These are phyloP conservation scores for Stenurella melanura DNA, from an alignment of 2,888 invertebrate species.

Conservation along the genomic window DNA sequence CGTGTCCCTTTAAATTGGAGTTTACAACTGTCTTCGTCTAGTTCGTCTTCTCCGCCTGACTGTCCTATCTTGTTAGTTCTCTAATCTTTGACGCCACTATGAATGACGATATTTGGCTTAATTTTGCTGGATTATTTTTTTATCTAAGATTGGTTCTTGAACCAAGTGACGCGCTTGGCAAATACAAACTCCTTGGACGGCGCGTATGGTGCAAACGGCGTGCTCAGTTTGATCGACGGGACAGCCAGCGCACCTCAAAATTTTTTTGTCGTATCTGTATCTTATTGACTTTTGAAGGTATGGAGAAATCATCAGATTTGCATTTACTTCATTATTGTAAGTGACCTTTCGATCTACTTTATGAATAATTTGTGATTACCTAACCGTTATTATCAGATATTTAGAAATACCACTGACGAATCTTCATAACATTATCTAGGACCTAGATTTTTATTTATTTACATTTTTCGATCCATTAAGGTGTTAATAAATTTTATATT, in stretches of 20 bases:
- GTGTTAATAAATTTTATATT: not conserved
- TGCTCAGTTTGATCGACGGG: not conserved
- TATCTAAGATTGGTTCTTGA: too few species aligned
- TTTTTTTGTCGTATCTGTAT: not conserved
- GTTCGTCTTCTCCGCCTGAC: too few species aligned
- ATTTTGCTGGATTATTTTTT: too few species aligned
- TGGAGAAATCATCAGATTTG: not conserved
- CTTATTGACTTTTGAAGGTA: not conserved
- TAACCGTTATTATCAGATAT: slow-evolving; percentile 1
- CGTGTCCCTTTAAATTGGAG: too few species aligned
- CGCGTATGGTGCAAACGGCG: not conserved
- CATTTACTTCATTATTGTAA: not conserved
- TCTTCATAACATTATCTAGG: not conserved
- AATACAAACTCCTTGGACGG: too few species aligned
- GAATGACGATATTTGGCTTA: too few species aligned
- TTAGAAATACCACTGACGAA: not conserved
- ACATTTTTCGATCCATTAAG: not conserved
- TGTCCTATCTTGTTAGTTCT: too few species aligned
- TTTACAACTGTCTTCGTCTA: too few species aligned
- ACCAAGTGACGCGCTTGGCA: too few species aligned
- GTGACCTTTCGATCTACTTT: slow-evolving; percentile 4
- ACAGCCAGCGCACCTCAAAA: not conserved
- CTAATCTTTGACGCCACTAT: too few species aligned
- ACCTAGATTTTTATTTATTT: not conserved
- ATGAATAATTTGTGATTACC: not conserved